Evolutionary conservation across 2,888 invertebrate species (phyloP).

Genomic region (Argyra leucocephala): DNA sequence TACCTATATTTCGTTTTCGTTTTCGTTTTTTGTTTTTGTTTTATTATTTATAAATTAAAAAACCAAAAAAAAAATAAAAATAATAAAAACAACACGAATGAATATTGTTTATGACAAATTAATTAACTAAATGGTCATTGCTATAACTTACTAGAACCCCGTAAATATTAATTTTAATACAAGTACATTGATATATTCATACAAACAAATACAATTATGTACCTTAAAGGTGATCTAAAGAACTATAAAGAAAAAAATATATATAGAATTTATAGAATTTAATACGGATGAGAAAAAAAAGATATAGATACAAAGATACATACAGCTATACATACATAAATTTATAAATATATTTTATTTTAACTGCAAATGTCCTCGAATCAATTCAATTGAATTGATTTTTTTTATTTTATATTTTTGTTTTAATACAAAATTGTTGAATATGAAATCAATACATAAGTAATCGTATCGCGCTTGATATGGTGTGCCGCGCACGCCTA

Average conservation of each 20-base stretch:
- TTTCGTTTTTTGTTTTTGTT: background rate
- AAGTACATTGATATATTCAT: too few relatives aligned
- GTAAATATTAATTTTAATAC: background rate
- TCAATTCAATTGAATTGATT: background rate
- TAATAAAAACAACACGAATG: background rate
- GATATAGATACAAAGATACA: too few relatives aligned
- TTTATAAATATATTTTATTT: too few relatives aligned
- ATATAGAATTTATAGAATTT: background rate
- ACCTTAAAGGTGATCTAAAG: background rate
- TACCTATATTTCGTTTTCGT: background rate
- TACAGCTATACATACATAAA: too few relatives aligned
- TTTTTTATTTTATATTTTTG: too few relatives aligned
- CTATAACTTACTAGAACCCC: background rate
- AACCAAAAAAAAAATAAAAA: background rate
- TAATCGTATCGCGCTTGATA: background rate
- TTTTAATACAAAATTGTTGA: background rate
- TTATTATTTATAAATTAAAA: background rate
- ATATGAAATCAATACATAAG: background rate
- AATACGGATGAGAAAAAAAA: constrained; percentile 2
- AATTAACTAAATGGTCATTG: constrained; percentile 3
- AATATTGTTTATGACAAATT: constrained; percentile 6
- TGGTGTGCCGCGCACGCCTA: constrained; percentile 3
- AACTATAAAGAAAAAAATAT: background rate
- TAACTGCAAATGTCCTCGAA: constrained; percentile 3
- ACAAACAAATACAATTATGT: background rate